Conservation (phyloP, 2,797 vertebrate genomes). For the Australoheros facetus region DNA sequence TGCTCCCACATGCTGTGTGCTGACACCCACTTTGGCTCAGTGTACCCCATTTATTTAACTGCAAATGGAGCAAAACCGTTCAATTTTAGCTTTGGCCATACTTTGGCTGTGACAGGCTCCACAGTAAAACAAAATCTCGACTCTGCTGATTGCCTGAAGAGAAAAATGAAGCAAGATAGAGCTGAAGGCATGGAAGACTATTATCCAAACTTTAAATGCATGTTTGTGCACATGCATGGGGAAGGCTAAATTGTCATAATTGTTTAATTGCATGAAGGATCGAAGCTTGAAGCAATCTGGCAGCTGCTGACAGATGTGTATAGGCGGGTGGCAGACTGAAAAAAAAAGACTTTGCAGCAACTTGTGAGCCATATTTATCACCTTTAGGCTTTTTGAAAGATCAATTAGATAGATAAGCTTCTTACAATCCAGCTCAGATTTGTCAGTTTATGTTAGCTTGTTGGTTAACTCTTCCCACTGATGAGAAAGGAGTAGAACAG, state of each 20-base stretch:
- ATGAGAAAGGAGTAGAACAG: background rate
- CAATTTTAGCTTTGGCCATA: conserved; percentile 39
- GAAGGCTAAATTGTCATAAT: conserved; percentile 70
- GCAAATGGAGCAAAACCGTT: conserved; percentile 62
- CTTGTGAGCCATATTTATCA: conserved; percentile 36
- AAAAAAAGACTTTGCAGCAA: conserved; percentile 46
- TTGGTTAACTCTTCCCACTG: conserved; percentile 24
- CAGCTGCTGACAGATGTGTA: conserved; percentile 47
- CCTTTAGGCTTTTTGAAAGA: conserved; percentile 53
- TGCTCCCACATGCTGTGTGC: conserved; percentile 40
- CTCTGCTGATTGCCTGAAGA: conserved; percentile 21
- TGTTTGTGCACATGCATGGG: conserved; percentile 9
- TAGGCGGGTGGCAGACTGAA: conserved; percentile 50
- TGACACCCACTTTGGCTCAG: conserved; percentile 52
- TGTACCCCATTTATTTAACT: conserved; percentile 53
- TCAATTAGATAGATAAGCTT: conserved; percentile 52
- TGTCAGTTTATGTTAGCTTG: conserved; percentile 52
- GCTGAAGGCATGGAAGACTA: background rate
- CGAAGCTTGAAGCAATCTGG: conserved; percentile 59
- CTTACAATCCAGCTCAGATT: conserved; percentile 40
- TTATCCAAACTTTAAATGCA: conserved; percentile 14
- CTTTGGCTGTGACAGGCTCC: conserved; percentile 8
- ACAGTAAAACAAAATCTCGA: conserved; percentile 44
- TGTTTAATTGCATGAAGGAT: conserved; percentile 69
- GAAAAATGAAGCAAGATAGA: conserved; percentile 7